phyloP scores from a whole-genome alignment of 2,888 invertebrate species.

The Hyposoter dolosus region DNA sequence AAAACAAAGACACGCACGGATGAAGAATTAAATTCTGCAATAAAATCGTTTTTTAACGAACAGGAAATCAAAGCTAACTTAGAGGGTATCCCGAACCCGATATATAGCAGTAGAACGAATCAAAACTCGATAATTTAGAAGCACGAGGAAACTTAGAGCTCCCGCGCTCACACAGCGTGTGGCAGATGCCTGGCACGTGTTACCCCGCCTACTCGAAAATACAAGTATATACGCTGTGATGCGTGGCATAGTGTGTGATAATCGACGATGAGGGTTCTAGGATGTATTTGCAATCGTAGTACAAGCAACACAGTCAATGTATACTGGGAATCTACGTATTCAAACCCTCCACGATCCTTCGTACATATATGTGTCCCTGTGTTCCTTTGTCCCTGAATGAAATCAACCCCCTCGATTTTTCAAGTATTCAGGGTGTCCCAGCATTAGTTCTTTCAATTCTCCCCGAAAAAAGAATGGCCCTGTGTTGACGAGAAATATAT shows the following conservation, averaged over 20 bases:
- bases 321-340: slow-evolving; percentile 31
- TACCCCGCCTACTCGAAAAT: slow-evolving; percentile 61
- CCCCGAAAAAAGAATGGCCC: too few relatives aligned
- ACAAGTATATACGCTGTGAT: slow-evolving; percentile 31
- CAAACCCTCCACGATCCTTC: slow-evolving; percentile 9
- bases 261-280: slow-evolving; percentile 51
- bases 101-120: slow-evolving; percentile 19
- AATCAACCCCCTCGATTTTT: slow-evolving; percentile 13
- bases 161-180: slow-evolving; percentile 49
- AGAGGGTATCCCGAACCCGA: not conserved
- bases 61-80: slow-evolving; percentile 2
- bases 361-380: not conserved
- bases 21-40: not conserved
- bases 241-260: slow-evolving; percentile 33
- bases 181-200: slow-evolving; percentile 72
- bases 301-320: slow-evolving; percentile 19
- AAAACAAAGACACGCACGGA: not conserved
- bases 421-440: not conserved
- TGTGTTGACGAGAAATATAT: too few relatives aligned
- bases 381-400: not conserved
- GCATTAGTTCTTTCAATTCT: not conserved
- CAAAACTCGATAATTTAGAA: slow-evolving; percentile 60
- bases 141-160: slow-evolving; percentile 11
- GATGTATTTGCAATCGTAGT: slow-evolving; percentile 28
- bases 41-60: not conserved